These are phyloP conservation scores for Drosophila paramelanica DNA, from an alignment of 2,888 invertebrate species.

Conservation along the genomic window DNA sequence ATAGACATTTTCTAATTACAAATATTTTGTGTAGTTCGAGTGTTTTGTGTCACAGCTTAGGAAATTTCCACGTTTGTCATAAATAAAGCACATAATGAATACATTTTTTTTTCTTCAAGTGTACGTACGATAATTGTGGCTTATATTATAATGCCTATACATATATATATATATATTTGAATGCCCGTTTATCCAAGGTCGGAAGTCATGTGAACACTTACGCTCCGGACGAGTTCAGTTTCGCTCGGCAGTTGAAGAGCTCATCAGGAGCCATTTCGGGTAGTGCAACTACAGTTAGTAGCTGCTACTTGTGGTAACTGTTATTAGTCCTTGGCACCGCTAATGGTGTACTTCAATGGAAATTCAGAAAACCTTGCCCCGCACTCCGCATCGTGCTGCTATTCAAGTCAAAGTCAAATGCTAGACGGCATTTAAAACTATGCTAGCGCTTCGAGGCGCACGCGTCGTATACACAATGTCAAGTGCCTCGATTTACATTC, in stretches of 20 bases:
- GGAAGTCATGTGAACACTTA: background rate
- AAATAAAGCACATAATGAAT: too few relatives aligned
- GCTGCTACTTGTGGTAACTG: conserved; percentile 41
- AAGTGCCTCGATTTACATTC: conserved; percentile 52
- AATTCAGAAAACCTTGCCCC: conserved; percentile 17
- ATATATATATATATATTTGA: background rate
- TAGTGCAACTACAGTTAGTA: conserved; percentile 31
- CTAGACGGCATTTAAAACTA: conserved; percentile 47
- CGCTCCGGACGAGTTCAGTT: background rate
- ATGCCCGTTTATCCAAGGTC: background rate
- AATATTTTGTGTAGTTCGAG: too few relatives aligned
- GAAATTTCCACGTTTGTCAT: too few relatives aligned
- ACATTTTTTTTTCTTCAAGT: too few relatives aligned
- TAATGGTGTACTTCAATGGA: conserved; percentile 41
- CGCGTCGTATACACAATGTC: conserved; percentile 58
- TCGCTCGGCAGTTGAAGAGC: background rate
- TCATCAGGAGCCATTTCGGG: conserved; percentile 12
- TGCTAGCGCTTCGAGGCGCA: conserved; percentile 28
- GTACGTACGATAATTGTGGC: too few relatives aligned
- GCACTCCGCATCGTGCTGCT: background rate
- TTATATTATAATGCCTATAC: background rate
- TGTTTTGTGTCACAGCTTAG: too few relatives aligned
- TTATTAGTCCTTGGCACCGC: conserved; percentile 39
- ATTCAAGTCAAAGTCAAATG: conserved; percentile 20
- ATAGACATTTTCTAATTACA: too few relatives aligned